Conservation (phyloP, 2,797 vertebrate genomes). For the Melanogrammus aeglefinus region DNA sequence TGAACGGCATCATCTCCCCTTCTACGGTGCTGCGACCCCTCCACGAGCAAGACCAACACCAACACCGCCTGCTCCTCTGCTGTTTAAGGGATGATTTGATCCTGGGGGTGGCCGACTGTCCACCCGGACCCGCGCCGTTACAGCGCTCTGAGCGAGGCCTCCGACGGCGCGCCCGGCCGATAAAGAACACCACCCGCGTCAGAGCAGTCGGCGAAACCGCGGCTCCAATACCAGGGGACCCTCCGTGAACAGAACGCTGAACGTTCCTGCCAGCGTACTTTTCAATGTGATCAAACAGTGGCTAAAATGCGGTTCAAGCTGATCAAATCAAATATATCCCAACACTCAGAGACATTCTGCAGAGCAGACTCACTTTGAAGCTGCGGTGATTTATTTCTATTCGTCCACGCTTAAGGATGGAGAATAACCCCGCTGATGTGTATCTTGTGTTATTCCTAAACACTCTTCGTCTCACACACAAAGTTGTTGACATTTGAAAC, state of each 20-base stretch:
- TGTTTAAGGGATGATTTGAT: neutral
- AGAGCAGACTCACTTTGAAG: neutral
- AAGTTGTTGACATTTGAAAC: conserved; percentile 67
- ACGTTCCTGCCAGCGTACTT: too few relatives aligned
- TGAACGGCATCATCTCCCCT: neutral
- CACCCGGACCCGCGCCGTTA: conserved; percentile 49
- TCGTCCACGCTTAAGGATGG: neutral
- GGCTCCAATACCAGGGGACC: too few relatives aligned
- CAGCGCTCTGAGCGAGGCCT: conserved; percentile 29
- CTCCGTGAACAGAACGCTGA: too few relatives aligned
- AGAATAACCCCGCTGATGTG: conserved; percentile 38
- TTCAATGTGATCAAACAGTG: too few relatives aligned
- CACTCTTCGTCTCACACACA: conserved; percentile 45
- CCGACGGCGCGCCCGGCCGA: conserved; percentile 33
- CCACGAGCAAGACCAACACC: neutral
- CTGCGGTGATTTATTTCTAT: neutral
- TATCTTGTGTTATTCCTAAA: conserved; percentile 64
- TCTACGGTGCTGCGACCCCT: neutral
- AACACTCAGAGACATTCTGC: neutral
- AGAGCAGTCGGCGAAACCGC: neutral
- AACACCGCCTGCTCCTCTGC: too few relatives aligned
- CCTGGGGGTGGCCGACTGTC: conserved; percentile 28
- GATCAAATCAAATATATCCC: neutral
- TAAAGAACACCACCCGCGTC: conserved; percentile 39
- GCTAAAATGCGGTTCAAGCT: too few relatives aligned